These are phyloP conservation scores for Diarsia brunnea DNA, from an alignment of 2,888 invertebrate species.

Conservation along the genomic window DNA sequence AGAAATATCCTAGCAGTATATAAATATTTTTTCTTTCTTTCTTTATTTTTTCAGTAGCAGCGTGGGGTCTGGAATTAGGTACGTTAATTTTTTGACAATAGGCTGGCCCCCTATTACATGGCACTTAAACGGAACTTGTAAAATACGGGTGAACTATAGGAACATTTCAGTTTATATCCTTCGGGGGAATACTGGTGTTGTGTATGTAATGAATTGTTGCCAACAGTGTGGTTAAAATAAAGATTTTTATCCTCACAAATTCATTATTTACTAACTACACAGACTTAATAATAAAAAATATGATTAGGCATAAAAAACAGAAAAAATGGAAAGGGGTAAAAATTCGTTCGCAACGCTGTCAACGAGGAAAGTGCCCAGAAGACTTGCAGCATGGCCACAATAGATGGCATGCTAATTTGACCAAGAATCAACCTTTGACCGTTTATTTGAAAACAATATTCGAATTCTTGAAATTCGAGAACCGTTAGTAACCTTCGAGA, in stretches of 20 bases:
- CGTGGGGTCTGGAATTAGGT: background rate
- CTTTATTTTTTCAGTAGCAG: background rate
- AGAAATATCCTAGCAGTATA: background rate
- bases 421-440: no score
- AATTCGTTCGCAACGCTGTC: no score
- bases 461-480: constrained; percentile 44
- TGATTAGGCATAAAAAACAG: no score
- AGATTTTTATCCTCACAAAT: background rate
- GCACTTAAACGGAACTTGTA: background rate
- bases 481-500: constrained; percentile 49
- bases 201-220: background rate
- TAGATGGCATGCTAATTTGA: background rate
- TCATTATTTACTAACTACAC: background rate
- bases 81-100: background rate
- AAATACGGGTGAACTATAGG: background rate
- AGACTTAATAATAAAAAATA: no score
- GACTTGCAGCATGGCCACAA: background rate
- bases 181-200: background rate
- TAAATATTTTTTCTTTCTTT: no score
- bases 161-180: background rate
- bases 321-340: no score
- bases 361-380: no score
- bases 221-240: background rate
- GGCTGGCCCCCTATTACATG: background rate
- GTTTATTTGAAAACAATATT: background rate